Evolutionary conservation across 1,140 invertebrate genomes (phyloP).

Genomic region (Drosophila pallidifrons): DNA sequence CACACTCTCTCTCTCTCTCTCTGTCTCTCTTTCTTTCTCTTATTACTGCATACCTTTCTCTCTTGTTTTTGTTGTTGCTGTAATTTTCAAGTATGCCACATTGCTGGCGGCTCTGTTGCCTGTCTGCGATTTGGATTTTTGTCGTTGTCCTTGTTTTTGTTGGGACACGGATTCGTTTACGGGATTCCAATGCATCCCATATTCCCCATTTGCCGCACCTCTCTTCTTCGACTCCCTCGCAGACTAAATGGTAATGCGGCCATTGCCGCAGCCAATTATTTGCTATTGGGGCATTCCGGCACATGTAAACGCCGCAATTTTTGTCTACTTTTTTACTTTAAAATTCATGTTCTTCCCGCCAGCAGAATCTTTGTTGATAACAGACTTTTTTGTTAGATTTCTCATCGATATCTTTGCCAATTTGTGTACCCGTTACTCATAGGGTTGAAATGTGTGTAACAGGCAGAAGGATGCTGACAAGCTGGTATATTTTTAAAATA

Average conservation of each 20-base stretch:
- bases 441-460: no score
- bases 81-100: slow-evolving; percentile 60
- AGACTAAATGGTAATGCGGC: slow-evolving; percentile 33
- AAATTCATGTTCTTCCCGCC: no score
- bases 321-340: slow-evolving; percentile 22
- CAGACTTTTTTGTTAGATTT: no score
- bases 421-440: no score
- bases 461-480: no score
- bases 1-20: neutral
- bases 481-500: no score
- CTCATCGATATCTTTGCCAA: no score
- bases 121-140: slow-evolving; percentile 52
- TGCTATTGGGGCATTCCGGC: slow-evolving; percentile 39
- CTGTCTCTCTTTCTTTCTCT: neutral
- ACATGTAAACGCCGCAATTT: slow-evolving; percentile 33
- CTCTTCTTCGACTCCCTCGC: neutral
- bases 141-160: slow-evolving; percentile 25
- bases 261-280: slow-evolving; percentile 52
- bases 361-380: no score
- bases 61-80: slow-evolving; percentile 55
- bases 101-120: slow-evolving; percentile 9
- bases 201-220: slow-evolving; percentile 20
- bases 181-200: slow-evolving; percentile 43
- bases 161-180: slow-evolving; percentile 37
- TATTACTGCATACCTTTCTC: slow-evolving; percentile 9